phyloP scores from a whole-genome alignment of 53 echinoderm and acorn worm species.

The Holothuria scabra region DNA sequence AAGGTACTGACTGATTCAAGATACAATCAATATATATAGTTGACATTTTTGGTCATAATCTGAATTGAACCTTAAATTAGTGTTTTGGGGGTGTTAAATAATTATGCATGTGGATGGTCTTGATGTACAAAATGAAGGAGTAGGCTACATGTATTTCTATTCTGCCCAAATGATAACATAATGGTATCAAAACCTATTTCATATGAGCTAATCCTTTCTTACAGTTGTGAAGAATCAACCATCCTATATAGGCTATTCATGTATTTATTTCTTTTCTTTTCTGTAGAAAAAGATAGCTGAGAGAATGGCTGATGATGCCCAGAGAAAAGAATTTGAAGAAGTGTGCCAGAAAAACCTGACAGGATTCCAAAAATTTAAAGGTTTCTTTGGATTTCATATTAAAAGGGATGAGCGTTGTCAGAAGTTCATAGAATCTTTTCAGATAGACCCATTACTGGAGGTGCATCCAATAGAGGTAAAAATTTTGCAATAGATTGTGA shows the following conservation, averaged over 20 bases:
- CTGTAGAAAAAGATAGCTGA: neutral
- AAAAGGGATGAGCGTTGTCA: neutral
- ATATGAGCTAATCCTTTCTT: no score
- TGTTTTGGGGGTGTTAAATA: no score
- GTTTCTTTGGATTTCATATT: neutral
- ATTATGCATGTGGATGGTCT: no score
- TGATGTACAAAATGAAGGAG: no score
- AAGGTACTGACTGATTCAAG: no score
- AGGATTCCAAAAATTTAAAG: neutral
- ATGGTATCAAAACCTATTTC: no score
- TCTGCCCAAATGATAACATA: no score
- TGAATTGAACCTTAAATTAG: no score
- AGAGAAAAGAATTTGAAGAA: neutral
- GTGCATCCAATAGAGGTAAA: constrained; percentile 23
- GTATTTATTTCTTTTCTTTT: neutral
- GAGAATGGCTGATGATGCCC: constrained; percentile 31
- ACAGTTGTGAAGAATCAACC: no score
- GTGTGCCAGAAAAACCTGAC: neutral
- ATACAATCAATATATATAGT: no score
- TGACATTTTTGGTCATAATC: no score
- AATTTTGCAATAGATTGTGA: neutral
- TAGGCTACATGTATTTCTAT: no score
- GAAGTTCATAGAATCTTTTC: neutral
- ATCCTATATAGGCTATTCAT: neutral
- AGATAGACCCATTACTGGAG: constrained; percentile 14